Evolutionary conservation across 2,888 invertebrate genomes (phyloP), one percentile per base, ranked within the genome.

Genomic region (Agonopterix arenella): DNA sequence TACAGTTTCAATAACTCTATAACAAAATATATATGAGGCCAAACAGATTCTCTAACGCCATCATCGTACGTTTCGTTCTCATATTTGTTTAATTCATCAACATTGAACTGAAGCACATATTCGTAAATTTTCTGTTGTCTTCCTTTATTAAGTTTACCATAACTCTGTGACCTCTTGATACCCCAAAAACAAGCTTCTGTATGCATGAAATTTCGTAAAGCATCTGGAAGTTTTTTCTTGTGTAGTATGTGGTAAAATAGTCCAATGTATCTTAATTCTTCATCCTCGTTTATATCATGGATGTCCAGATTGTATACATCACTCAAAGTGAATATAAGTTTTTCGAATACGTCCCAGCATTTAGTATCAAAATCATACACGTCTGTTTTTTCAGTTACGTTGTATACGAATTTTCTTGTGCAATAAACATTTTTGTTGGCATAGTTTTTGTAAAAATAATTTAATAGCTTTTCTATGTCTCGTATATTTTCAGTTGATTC

Each of bases 371-470:
- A 73, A 44, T 68, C 58, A 47, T 68, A 76, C 36, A 76, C 57
- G 53, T 74, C 70, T 47, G 75, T 66, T 3, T 53, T 37, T 0
- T 51, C 38, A 45, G 70, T 43, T 8, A 80, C 48, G 40, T 56
- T 52, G 2, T 66, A 54, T 16, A 83, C 28, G 57, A 82, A 80
- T 4, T 44, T 40, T 18, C 66, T 59, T 61, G 72, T 81, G 2
- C 46, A 41, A 13, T 51, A 46, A 38, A 40, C 28, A 28, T 36
- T 53, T 61, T 80, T 82, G 57, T 81, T 81, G 0, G 67, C 57
- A 61, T 80, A 79, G 50, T 74, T 70, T 0, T 73, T 64, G 50
- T 70, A 68, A 56, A 69, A 83, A 59, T 82, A 73, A n/a, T 59
- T 60, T 3, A 82, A 59, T 5, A 81, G 52, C 16, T 50, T 62